phyloP scores from a whole-genome alignment of 2,797 vertebrate genomes.

The Echeneis naucrates region DNA sequence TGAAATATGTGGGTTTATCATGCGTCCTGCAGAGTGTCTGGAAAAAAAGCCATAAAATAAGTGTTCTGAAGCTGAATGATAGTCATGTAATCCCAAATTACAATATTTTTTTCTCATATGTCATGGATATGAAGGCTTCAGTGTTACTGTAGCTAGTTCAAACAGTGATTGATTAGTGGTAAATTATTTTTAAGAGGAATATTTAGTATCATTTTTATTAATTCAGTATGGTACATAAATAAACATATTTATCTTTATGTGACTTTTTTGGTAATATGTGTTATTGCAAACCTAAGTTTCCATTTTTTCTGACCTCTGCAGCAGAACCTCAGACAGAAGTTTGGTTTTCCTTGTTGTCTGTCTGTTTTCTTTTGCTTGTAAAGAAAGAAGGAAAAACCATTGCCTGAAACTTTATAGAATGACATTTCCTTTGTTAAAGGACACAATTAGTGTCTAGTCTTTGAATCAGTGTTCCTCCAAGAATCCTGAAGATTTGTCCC shows the following conservation, averaged over 20 bases:
- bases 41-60: conserved; percentile 10
- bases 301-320: neutral
- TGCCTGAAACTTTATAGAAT: neutral
- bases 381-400: neutral
- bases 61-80: conserved; percentile 14
- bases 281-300: neutral
- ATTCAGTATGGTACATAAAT: no score
- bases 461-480: neutral
- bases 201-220: no score
- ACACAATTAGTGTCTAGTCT: neutral
- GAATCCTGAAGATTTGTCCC: neutral
- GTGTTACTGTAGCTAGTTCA: neutral
- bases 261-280: neutral
- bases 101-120: neutral
- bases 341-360: neutral
- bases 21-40: neutral
- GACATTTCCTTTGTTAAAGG: neutral
- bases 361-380: neutral
- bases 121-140: neutral
- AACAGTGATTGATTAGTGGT: neutral
- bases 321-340: neutral
- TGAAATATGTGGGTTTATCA: conserved; percentile 2
- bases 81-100: neutral
- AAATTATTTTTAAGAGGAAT: neutral
- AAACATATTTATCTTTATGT: neutral